Evolutionary conservation across 2,797 vertebrate species (phyloP).

Genomic region (Molossus molossus): DNA sequence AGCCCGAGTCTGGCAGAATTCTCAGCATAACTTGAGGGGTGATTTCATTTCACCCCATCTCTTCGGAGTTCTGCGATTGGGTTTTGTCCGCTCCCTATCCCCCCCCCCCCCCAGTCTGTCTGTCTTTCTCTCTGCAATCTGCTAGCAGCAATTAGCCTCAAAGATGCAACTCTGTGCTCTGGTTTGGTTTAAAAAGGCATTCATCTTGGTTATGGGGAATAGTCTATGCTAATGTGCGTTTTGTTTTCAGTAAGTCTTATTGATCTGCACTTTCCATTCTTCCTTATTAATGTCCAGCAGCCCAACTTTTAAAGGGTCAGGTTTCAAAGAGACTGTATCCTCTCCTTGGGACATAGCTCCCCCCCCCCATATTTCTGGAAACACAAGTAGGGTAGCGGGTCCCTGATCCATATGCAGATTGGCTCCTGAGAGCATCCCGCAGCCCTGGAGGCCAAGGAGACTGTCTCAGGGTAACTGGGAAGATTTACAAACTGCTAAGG

Average conservation of each 20-base stretch:
- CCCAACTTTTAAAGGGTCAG: constrained; percentile 59
- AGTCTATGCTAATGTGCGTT: constrained; percentile 72
- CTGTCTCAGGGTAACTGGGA: neutral
- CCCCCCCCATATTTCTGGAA: constrained; percentile 41
- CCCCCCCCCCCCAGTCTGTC: constrained; percentile 57
- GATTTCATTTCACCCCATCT: constrained; percentile 74
- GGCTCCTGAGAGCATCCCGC: neutral
- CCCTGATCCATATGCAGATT: neutral
- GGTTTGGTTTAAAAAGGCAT: constrained; percentile 81
- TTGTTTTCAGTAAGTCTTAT: constrained; percentile 78
- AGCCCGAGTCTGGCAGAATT: constrained; percentile 83
- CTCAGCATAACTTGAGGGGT: constrained; percentile 84
- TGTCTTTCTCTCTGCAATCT: constrained; percentile 75
- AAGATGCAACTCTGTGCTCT: constrained; percentile 82
- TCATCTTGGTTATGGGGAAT: constrained; percentile 73
- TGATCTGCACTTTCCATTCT: constrained; percentile 81
- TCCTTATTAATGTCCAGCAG: constrained; percentile 78
- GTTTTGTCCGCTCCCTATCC: constrained; percentile 74
- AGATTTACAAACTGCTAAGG: neutral
- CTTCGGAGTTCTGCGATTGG: constrained; percentile 76
- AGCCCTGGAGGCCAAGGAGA: neutral
- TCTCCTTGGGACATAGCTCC: neutral
- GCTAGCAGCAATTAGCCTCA: constrained; percentile 81
- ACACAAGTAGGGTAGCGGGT: neutral
- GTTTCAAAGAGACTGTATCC: constrained; percentile 71